Conservation (phyloP, 2,888 invertebrate genomes). For the Ormyrus thymus region DNA sequence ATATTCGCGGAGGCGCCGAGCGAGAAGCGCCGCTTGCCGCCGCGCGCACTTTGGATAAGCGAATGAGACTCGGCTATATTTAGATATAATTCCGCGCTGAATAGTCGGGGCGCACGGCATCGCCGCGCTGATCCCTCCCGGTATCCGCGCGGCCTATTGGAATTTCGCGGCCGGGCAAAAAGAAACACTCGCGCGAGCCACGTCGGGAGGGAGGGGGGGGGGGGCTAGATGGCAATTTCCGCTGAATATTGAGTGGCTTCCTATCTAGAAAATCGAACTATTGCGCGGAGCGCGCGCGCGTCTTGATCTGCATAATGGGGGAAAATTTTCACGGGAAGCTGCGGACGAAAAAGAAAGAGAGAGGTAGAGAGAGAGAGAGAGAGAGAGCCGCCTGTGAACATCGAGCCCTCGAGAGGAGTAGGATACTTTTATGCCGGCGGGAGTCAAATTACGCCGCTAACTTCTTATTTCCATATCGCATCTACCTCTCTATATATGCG, state of each 20-base stretch:
- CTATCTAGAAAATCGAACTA: slow-evolving; percentile 30
- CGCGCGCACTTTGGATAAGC: background rate
- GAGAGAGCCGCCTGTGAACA: background rate
- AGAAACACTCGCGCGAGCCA: background rate
- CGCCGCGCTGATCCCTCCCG: too few relatives aligned
- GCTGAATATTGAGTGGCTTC: slow-evolving; percentile 33
- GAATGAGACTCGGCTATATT: background rate
- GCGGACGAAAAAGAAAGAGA: background rate
- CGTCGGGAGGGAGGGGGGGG: background rate
- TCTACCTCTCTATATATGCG: background rate
- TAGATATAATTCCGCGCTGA: too few relatives aligned
- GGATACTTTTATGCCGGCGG: slow-evolving; percentile 6
- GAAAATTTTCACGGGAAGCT: slow-evolving; percentile 26
- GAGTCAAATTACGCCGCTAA: slow-evolving; percentile 22
- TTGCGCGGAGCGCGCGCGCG: slow-evolving; percentile 18
- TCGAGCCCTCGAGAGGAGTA: slow-evolving; percentile 10
- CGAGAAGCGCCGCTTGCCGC: background rate
- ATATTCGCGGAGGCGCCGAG: background rate
- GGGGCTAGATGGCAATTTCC: background rate
- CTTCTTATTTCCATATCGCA: slow-evolving; percentile 37
- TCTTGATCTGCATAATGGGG: slow-evolving; percentile 45
- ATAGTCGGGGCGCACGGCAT: too few relatives aligned
- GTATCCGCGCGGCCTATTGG: background rate
- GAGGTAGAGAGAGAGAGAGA: background rate
- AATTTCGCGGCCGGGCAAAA: slow-evolving; percentile 1